These are phyloP conservation scores for Amblyopsis hoosieri DNA, from an alignment of 2,797 vertebrate species.

Conservation along the genomic window DNA sequence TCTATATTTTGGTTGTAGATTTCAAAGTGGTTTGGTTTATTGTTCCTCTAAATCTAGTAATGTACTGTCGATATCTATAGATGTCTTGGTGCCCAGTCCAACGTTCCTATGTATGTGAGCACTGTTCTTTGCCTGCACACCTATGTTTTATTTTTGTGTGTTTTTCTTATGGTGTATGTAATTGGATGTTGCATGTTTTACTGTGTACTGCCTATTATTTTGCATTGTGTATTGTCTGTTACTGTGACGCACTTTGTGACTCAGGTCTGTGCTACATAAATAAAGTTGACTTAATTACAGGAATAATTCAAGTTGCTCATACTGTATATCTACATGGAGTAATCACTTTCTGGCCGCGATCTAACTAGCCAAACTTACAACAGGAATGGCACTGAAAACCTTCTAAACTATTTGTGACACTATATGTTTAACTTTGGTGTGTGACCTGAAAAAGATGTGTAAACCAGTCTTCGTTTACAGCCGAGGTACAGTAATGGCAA, in stretches of 20 bases:
- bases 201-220: no score
- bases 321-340: no score
- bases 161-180: no score
- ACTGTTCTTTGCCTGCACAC: no score
- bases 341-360: background rate
- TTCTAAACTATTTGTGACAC: background rate
- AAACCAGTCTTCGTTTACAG: background rate
- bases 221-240: no score
- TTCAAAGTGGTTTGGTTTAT: conserved; percentile 11
- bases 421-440: background rate
- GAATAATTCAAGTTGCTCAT: no score
- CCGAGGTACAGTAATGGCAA: conserved; percentile 19
- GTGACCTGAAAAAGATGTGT: conserved; percentile 9
- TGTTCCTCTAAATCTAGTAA: background rate
- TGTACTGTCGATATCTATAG: no score
- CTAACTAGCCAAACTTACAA: background rate
- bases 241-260: no score
- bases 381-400: background rate
- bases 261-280: background rate
- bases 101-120: background rate
- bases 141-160: no score
- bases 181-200: no score
- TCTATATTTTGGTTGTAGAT: conserved; percentile 26
- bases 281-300: background rate
- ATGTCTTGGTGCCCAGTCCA: background rate